Evolutionary conservation across 2,113 vertebrate species (phyloP).

Genomic region (Oostethus manadensis): DNA sequence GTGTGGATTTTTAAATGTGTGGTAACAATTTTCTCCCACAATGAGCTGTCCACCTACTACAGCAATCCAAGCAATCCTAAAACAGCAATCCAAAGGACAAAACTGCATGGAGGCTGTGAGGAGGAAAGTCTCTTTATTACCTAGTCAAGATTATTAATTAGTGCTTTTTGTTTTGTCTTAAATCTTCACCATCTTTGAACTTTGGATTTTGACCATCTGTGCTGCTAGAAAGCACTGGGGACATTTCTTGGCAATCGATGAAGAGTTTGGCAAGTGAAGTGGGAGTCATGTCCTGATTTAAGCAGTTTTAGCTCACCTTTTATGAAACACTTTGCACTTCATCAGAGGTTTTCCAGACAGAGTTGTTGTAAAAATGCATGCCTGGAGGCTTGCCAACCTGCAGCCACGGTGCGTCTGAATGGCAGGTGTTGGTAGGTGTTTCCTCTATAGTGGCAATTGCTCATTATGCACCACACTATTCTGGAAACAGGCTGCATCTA

Average conservation of each 20-base stretch:
- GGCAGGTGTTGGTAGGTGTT: slow-evolving; percentile 52
- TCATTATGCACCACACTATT: slow-evolving; percentile 10
- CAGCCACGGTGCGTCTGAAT: slow-evolving; percentile 36
- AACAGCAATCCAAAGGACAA: slow-evolving; percentile 2
- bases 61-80: too few relatives aligned
- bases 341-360: slow-evolving; percentile 68
- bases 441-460: slow-evolving; percentile 26
- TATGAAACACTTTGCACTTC: slow-evolving; percentile 73
- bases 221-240: background rate
- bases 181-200: background rate
- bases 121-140: background rate
- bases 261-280: slow-evolving; percentile 38
- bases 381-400: slow-evolving; percentile 50
- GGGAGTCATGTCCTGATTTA: slow-evolving; percentile 53
- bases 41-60: background rate
- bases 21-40: background rate
- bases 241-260: slow-evolving; percentile 51
- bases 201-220: slow-evolving; percentile 12
- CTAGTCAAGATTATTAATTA: background rate
- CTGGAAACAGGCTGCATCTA: slow-evolving; percentile 23
- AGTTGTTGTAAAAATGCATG: slow-evolving; percentile 37
- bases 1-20: slow-evolving; percentile 1
- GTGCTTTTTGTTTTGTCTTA: background rate
- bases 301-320: slow-evolving; percentile 63
- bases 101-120: too few relatives aligned